Conservation (phyloP, 2,797 vertebrate genomes). For the Paedocypris micromegethes region DNA sequence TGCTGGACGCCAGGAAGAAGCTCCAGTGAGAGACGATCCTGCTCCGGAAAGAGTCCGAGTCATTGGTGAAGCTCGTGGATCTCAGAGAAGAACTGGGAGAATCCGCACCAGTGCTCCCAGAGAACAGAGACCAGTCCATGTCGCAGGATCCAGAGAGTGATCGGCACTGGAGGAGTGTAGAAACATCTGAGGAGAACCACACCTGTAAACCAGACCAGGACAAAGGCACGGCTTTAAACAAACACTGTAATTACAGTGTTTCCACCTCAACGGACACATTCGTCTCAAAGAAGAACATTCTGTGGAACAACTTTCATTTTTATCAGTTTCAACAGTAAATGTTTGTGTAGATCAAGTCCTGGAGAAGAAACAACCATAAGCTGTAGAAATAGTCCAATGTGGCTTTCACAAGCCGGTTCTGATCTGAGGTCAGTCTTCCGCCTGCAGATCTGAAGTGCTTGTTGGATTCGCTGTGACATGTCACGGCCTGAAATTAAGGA, state of each 20-base stretch:
- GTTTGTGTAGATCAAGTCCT: too few species aligned
- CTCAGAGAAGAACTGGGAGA: constrained; percentile 41
- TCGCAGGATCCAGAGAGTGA: constrained; percentile 37
- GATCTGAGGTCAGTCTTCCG: constrained; percentile 21
- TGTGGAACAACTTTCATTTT: too few species aligned
- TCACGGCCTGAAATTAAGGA: constrained; percentile 39
- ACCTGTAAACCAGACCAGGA: constrained; percentile 8
- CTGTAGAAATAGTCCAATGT: too few species aligned
- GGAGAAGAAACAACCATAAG: too few species aligned
- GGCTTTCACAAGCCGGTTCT: background rate
- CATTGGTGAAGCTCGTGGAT: constrained; percentile 34
- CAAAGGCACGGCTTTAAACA: constrained; percentile 2
- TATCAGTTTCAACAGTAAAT: too few species aligned
- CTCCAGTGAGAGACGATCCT: constrained; percentile 28
- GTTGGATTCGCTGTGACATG: constrained; percentile 29
- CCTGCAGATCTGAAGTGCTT: constrained; percentile 20
- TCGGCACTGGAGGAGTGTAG: background rate
- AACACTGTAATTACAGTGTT: background rate
- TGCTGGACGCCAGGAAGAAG: constrained; percentile 43
- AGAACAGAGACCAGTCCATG: constrained; percentile 35
- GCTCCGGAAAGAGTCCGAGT: constrained; percentile 29
- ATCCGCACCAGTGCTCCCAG: constrained; percentile 34
- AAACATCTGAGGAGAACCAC: constrained; percentile 15
- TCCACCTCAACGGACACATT: too few species aligned
- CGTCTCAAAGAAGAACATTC: too few species aligned